These are phyloP conservation scores for Schizopygopsis malacanthus DNA, from an alignment of 2,797 vertebrate species.

Conservation along the genomic window DNA sequence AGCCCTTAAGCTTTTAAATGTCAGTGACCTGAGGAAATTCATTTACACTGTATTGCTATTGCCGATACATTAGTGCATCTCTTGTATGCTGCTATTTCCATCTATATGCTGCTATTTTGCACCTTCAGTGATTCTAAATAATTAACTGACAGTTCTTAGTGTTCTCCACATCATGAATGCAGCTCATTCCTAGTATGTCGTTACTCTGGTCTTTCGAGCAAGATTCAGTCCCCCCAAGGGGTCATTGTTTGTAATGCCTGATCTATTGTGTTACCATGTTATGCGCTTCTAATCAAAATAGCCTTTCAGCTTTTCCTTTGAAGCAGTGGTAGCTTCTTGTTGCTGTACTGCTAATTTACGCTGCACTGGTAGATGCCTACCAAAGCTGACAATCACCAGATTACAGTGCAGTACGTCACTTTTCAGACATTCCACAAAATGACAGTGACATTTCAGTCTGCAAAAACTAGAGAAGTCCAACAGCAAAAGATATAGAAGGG, in stretches of 20 bases:
- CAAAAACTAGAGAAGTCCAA: not conserved
- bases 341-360: not conserved
- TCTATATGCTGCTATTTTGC: not conserved
- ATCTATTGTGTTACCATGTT: not conserved
- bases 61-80: slow-evolving; percentile 20
- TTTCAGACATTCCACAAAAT: not conserved
- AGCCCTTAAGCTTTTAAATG: slow-evolving; percentile 55
- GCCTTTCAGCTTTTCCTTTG: not conserved
- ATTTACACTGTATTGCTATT: slow-evolving; percentile 43
- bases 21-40: slow-evolving; percentile 43
- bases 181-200: not conserved
- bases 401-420: not conserved
- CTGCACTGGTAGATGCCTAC: not conserved
- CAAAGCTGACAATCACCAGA: not conserved
- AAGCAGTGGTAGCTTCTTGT: not conserved
- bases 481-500: not conserved
- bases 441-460: not conserved
- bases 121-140: slow-evolving; percentile 41
- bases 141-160: slow-evolving; percentile 11
- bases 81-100: not conserved
- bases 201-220: slow-evolving; percentile 4
- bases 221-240: slow-evolving; percentile 1
- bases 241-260: slow-evolving; percentile 3
- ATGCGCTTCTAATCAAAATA: slow-evolving; percentile 11
- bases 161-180: slow-evolving; percentile 24